These are phyloP conservation scores for Limosa lapponica DNA, from an alignment of 2,797 vertebrate genomes.

Conservation along the genomic window DNA sequence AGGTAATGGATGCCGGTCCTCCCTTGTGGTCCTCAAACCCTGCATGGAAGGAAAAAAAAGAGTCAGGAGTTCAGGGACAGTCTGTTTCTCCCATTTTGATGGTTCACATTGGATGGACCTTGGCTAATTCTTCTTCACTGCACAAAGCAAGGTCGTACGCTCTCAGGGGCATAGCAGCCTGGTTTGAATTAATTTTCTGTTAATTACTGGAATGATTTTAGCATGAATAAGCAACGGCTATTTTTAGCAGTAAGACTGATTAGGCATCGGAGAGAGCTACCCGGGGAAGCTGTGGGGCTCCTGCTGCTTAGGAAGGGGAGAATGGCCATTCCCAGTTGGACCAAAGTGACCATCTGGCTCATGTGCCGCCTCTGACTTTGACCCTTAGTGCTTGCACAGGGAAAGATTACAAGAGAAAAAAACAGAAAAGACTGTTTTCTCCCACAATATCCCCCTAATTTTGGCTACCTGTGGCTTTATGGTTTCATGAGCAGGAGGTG, in stretches of 20 bases:
- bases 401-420: background rate
- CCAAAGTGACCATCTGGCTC: background rate
- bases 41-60: background rate
- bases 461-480: background rate
- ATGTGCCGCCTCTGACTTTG: background rate
- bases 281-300: background rate
- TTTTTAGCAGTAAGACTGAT: constrained; percentile 36
- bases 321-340: accelerated
- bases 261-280: background rate
- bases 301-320: background rate
- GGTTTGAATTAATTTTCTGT: constrained; percentile 55
- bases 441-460: background rate
- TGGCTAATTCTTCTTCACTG: constrained; percentile 7
- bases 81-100: background rate
- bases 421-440: background rate
- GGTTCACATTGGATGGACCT: constrained; percentile 44
- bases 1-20: background rate
- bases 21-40: background rate
- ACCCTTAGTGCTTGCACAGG: background rate
- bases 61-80: background rate
- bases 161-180: constrained; percentile 10
- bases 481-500: background rate
- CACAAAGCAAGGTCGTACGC: background rate
- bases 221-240: constrained; percentile 33
- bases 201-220: constrained; percentile 54